Conservation (phyloP, 2,888 invertebrate species). For the Drosophila koepferae region DNA sequence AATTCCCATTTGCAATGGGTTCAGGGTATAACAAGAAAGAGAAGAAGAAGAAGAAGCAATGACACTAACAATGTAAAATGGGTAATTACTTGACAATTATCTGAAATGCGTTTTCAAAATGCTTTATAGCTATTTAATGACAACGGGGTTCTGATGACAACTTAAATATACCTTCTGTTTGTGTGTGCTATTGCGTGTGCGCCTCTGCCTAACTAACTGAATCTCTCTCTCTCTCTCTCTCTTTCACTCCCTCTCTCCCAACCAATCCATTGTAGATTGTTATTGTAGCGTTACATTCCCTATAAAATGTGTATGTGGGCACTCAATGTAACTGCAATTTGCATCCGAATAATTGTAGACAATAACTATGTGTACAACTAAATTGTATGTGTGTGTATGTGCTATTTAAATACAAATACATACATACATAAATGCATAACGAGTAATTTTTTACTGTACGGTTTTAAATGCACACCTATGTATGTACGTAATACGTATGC, state of each 20-base stretch:
- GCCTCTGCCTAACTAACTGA: not conserved
- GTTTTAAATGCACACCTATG: too few relatives aligned
- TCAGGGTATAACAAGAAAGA: too few relatives aligned
- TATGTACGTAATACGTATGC: too few relatives aligned
- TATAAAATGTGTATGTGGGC: conserved; percentile 17
- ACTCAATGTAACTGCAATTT: conserved; percentile 55
- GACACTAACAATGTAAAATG: conserved; percentile 62
- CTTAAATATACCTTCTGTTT: conserved; percentile 58
- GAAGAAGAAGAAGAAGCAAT: conserved; percentile 5
- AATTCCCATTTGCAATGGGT: too few relatives aligned
- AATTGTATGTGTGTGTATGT: too few relatives aligned
- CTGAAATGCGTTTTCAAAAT: conserved; percentile 73
- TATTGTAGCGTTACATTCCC: not conserved
- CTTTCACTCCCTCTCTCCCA: not conserved
- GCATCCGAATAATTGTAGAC: conserved; percentile 40
- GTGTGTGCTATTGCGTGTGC: conserved; percentile 13
- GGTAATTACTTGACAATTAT: conserved; percentile 76
- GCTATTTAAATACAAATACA: too few relatives aligned
- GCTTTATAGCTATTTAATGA: conserved; percentile 72
- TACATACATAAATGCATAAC: too few relatives aligned
- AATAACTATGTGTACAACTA: too few relatives aligned
- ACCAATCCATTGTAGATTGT: not conserved
- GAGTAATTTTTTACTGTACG: too few relatives aligned
- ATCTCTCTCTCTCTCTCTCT: not conserved
- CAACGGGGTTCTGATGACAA: conserved; percentile 76